Evolutionary conservation across 2,113 vertebrate species (phyloP), one percentile per base, ranked within the genome.

Genomic region (Gallinago paraguaiae): DNA sequence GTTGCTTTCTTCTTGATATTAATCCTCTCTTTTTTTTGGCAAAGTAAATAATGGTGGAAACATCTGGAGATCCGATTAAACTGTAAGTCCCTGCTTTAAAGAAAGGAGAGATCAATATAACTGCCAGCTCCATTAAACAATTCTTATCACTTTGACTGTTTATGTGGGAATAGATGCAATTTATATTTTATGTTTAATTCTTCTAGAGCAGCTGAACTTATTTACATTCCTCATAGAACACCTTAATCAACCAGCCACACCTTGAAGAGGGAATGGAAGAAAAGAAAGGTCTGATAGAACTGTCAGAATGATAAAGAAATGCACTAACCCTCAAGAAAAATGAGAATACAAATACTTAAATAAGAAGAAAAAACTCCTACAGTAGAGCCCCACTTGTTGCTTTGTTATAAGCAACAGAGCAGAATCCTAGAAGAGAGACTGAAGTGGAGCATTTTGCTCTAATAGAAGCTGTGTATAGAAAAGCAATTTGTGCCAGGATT

Each of bases 71-170:
- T 89, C 57, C 0, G 3, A 82, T 89, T 88, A 88, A 90, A 59
- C 78, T 82, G 7, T 71, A 92, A 90, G 56, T 78, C 76, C 92
- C 64, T 82, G 60, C 41, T 94, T 95, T 64, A 87, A 90, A 97
- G 59, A 92, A 89, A 94, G 72, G 54, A 60, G 86, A 88, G 81
- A 94, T 90, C 76, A 93, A 96, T 95, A 71, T 43, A 79, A 77
- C 39, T 67, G 84, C 88, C 72, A 91, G 87, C 71, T 86, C 93
- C 82, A 93, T 96, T 94, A 90, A 97, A 82, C 94, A 93, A 92
- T 78, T 92, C 88, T 83, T 94, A 97, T 96, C 94, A 83, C 83
- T 53, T 75, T 78, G 67, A 46, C 67, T 95, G 70, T 63, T 91
- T 74, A 33, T 82, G 31, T 82, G 76, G 60, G 84, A 68, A 79